A percentile compares a stretch with the other conserved stretches of the same genome.
Conservation (phyloP, 2,888 invertebrate species). For the Strigamia transsilvanica region DNA sequence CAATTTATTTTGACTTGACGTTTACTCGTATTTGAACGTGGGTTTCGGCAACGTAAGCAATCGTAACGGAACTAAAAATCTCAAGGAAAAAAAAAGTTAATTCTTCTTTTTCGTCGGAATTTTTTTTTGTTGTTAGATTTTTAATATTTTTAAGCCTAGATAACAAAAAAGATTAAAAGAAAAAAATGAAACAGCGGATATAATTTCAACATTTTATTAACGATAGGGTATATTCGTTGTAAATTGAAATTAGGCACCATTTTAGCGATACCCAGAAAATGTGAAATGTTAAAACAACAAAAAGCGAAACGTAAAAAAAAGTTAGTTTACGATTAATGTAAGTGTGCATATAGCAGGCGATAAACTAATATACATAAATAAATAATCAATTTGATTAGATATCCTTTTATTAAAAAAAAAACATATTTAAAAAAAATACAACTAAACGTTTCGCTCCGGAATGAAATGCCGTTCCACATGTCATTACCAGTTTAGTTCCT, state of each 20-base stretch:
- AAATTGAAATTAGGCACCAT: slow-evolving; percentile 31
- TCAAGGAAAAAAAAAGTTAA: slow-evolving; percentile 5
- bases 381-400: not conserved
- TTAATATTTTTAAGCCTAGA: not conserved
- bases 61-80: slow-evolving; percentile 16
- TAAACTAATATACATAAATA: slow-evolving; percentile 4
- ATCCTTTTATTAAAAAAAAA: not conserved
- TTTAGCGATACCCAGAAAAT: slow-evolving; percentile 2
- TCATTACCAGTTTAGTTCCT: slow-evolving; percentile 14
- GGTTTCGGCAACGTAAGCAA: slow-evolving; percentile 30
- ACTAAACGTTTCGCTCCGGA: slow-evolving; percentile 28
- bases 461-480: slow-evolving; percentile 38
- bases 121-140: not conserved
- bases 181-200: slow-evolving; percentile 5
- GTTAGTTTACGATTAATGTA: slow-evolving; percentile 21
- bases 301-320: slow-evolving; percentile 36
- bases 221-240: not conserved
- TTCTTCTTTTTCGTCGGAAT: not conserved
- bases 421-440: slow-evolving; percentile 7
- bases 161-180: not conserved
- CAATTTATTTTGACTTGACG: slow-evolving; percentile 38
- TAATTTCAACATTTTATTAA: not conserved
- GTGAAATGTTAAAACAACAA: slow-evolving; percentile 14
- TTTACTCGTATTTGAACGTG: slow-evolving; percentile 38
- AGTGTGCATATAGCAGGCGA: not conserved